phyloP scores from a whole-genome alignment of 2,797 vertebrate genomes.

The Momotus momota region DNA sequence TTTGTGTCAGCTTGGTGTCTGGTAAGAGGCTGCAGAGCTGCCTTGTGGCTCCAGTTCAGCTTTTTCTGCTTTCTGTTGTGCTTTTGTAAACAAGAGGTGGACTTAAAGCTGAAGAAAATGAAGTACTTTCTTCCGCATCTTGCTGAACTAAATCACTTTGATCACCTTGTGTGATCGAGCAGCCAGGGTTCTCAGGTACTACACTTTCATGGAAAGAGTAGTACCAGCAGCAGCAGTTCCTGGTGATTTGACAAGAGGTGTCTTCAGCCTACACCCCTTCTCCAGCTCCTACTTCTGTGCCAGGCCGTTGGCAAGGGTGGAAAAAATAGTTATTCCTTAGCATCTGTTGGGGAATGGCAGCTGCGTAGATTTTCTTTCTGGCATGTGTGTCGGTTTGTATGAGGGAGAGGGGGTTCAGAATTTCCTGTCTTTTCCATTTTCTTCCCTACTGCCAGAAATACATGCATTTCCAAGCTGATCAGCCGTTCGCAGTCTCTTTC shows the following conservation, averaged over 20 bases:
- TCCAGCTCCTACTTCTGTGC: background rate
- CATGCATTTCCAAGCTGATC: background rate
- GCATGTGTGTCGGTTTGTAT: background rate
- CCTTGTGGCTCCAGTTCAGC: background rate
- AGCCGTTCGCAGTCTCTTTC: background rate
- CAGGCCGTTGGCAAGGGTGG: background rate
- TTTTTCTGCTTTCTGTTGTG: background rate
- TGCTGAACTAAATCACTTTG: background rate
- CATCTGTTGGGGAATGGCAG: background rate
- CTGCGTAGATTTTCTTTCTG: background rate
- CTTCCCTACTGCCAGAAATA: background rate
- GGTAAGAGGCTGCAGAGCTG: background rate
- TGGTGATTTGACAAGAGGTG: background rate
- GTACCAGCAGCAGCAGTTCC: background rate
- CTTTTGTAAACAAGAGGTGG: background rate
- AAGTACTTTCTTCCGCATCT: background rate
- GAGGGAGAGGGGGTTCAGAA: background rate
- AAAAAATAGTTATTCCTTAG: background rate
- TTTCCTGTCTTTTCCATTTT: background rate
- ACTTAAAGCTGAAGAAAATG: background rate
- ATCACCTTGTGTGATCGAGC: background rate
- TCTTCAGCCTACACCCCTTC: background rate
- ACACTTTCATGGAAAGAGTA: background rate
- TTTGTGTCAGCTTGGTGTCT: background rate
- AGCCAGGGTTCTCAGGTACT: background rate